A percentile compares a stretch with the other conserved stretches of the same genome.
Evolutionary conservation across 2,797 vertebrate species (phyloP).

Genomic region (Helarctos malayanus): DNA sequence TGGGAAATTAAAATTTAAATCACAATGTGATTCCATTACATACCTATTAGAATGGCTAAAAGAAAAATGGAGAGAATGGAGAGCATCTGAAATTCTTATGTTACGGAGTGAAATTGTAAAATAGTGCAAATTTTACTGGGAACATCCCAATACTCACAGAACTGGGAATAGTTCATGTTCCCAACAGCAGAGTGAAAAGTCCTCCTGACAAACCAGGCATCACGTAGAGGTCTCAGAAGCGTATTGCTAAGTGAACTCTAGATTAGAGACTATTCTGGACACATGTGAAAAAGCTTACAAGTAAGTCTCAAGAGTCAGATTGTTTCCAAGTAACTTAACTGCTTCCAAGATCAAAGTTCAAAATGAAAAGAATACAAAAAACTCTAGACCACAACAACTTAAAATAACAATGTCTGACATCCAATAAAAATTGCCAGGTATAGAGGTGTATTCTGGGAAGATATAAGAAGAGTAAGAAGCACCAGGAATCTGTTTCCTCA

Average conservation of each 20-base stretch:
- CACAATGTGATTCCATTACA: not conserved
- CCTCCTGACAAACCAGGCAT: not conserved
- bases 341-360: not conserved
- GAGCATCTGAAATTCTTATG: not conserved
- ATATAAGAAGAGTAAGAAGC: not conserved
- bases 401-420: not conserved
- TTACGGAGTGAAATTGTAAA: not conserved
- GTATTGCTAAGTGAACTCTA: not conserved
- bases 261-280: not conserved
- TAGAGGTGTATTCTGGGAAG: not conserved
- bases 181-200: not conserved
- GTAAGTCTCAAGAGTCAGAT: not conserved
- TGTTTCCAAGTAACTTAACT: not conserved
- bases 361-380: not conserved
- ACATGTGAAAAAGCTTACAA: not conserved
- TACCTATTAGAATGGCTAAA: not conserved
- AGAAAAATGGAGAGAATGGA: not conserved
- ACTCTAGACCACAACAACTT: not conserved
- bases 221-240: not conserved
- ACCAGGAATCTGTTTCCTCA: not conserved
- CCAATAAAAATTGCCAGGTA: not conserved
- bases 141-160: not conserved
- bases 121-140: not conserved
- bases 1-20: not conserved
- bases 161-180: not conserved